Evolutionary conservation across 2,888 invertebrate species (phyloP), one percentile per base, ranked within the genome.

Genomic region (Galerucella pusilla): DNA sequence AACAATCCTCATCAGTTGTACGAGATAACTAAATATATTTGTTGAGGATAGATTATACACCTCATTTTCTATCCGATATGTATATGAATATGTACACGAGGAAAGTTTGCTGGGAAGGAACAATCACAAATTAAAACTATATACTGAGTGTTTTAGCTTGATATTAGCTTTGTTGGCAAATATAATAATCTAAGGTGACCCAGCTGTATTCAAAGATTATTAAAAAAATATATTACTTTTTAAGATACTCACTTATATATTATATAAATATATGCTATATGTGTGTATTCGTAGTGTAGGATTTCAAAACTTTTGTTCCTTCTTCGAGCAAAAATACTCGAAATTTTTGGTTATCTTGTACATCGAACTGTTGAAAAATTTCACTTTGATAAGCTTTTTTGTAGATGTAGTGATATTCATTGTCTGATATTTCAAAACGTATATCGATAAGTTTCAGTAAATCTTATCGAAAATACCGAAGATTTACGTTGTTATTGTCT

Each of bases 111-210:
- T 49, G 28, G 28, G 42, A 60, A 66, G 66, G 72, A 66, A 72
- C 72, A 60, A 65, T 57, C 16, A 35, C 66, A 59, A 60, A 69
- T 54, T 68, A 63, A 54, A 66, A 28, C 59, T 72, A 72, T 72
- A 72, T 72, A 72, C 60, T 67, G 72, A 60, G 72, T 72, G 72
- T 72, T 66, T 49, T 72, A 72, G 72, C 72, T 72, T 72, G 72
- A 72, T 72, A 72, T 72, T 72, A 72, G 72, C 72, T 72, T 72
- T 52, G 72, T 72, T 67, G 72, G 72, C 72, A 64, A 72, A 45
- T 71, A 57, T 72, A 63, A 70, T 70, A 72, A 59, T 72, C 66
- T 72, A 72, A 72, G 28, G 60, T 72, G 72, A 72, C 72, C 72
- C 72, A 66, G 71, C 66, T 71, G 66, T 71, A 57, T 59, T 46